Conservation (phyloP, 2,797 vertebrate species). For the Siniperca obscura region DNA sequence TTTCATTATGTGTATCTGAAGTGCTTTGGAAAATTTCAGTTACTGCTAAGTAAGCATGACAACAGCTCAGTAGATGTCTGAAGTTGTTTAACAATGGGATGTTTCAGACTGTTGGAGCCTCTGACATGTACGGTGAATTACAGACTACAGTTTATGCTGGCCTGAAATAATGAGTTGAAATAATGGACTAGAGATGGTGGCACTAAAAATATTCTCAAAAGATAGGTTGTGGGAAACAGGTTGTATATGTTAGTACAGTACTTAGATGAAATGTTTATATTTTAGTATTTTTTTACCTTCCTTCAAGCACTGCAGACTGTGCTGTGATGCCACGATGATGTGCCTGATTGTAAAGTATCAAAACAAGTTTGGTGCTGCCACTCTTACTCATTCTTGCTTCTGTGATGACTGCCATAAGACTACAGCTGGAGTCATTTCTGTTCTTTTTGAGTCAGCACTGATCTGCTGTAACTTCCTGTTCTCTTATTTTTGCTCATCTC, state of each 20-base stretch:
- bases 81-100: conserved; percentile 30
- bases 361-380: not conserved
- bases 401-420: conserved; percentile 33
- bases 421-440: conserved; percentile 58
- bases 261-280: not conserved
- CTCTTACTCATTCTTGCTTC: conserved; percentile 46
- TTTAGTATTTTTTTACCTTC: not conserved
- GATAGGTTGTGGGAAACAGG: not conserved
- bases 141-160: not conserved
- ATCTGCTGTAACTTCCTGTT: conserved; percentile 71
- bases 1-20: conserved; percentile 55
- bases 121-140: conserved; percentile 26
- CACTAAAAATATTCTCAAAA: not conserved
- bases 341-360: conserved; percentile 1
- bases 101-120: conserved; percentile 22
- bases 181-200: not conserved
- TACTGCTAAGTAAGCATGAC: conserved; percentile 54
- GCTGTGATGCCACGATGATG: not conserved
- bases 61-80: conserved; percentile 36
- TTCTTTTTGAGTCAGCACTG: conserved; percentile 66
- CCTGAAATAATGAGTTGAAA: not conserved
- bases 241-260: not conserved
- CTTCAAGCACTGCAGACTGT: not conserved
- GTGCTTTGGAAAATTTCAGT: conserved; percentile 44
- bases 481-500: conserved; percentile 81